Conservation (phyloP, 2,797 vertebrate genomes). For the Lepidocolaptes lacrymiger region DNA sequence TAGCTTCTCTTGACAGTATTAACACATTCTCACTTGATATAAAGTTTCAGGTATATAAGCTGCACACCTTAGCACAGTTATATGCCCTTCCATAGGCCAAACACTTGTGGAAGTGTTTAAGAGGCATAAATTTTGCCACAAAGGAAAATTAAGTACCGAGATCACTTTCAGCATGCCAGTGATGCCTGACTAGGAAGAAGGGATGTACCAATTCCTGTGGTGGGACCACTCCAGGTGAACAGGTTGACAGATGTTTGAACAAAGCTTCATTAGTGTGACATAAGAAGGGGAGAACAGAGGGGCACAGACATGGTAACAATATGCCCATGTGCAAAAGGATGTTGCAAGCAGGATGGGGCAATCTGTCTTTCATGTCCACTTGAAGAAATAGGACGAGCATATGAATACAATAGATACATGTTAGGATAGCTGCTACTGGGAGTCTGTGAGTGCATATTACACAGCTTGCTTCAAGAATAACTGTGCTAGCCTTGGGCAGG, state of each 20-base stretch:
- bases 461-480: background rate
- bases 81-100: background rate
- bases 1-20: background rate
- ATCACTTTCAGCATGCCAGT: background rate
- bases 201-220: background rate
- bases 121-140: background rate
- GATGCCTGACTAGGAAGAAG: background rate
- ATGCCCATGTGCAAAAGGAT: rapidly evolving
- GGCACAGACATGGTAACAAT: background rate
- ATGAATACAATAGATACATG: rapidly evolving
- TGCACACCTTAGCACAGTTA: background rate
- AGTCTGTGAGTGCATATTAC: background rate
- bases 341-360: background rate
- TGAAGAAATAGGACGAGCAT: background rate
- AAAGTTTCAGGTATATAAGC: background rate
- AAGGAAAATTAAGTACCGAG: background rate
- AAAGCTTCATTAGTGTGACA: background rate
- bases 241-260: background rate
- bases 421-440: background rate
- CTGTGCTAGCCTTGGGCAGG: background rate
- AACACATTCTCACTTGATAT: background rate
- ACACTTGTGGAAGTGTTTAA: background rate
- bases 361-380: background rate
- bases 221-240: background rate
- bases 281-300: background rate